Percentiles rank a stretch among this genome's conserved stretches.
Conservation (phyloP, 2,888 invertebrate genomes). For the Eudasyphora cyanicolor region DNA sequence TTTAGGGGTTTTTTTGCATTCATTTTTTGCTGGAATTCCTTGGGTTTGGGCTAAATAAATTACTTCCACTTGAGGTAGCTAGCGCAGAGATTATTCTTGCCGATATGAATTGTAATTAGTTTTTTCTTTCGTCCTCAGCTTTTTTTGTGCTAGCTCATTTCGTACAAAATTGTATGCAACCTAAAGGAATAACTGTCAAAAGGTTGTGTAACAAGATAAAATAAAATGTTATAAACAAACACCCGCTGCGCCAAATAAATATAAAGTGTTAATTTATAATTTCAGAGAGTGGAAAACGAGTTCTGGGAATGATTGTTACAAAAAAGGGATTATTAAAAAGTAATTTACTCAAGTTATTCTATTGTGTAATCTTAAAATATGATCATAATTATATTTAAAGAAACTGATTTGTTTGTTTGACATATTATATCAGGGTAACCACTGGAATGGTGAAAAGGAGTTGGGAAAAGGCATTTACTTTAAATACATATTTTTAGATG, state of each 20-base stretch:
- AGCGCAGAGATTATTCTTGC: slow-evolving; percentile 29
- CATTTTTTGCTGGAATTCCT: not conserved
- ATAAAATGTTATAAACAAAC: not conserved
- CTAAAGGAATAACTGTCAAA: slow-evolving; percentile 47
- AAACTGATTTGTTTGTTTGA: too few relatives aligned
- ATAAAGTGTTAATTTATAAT: slow-evolving; percentile 47
- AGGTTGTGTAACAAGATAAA: slow-evolving; percentile 46
- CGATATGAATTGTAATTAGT: slow-evolving; percentile 57
- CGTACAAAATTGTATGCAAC: slow-evolving; percentile 40
- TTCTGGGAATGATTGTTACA: not conserved
- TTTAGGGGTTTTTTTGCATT: not conserved
- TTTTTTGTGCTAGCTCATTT: not conserved
- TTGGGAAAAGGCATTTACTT: too few relatives aligned
- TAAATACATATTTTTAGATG: too few relatives aligned
- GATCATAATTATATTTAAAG: too few relatives aligned
- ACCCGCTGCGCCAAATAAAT: not conserved
- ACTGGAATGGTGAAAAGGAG: too few relatives aligned
- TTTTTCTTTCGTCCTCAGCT: slow-evolving; percentile 20
- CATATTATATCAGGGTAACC: too few relatives aligned
- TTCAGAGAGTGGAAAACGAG: slow-evolving; percentile 3
- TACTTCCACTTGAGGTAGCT: slow-evolving; percentile 24
- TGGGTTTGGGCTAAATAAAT: slow-evolving; percentile 50
- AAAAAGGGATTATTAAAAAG: slow-evolving; percentile 44
- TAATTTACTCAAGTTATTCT: slow-evolving; percentile 29
- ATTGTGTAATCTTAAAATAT: not conserved